Evolutionary conservation across 2,888 invertebrate genomes (phyloP).

Genomic region (Prenolepis imparis): DNA sequence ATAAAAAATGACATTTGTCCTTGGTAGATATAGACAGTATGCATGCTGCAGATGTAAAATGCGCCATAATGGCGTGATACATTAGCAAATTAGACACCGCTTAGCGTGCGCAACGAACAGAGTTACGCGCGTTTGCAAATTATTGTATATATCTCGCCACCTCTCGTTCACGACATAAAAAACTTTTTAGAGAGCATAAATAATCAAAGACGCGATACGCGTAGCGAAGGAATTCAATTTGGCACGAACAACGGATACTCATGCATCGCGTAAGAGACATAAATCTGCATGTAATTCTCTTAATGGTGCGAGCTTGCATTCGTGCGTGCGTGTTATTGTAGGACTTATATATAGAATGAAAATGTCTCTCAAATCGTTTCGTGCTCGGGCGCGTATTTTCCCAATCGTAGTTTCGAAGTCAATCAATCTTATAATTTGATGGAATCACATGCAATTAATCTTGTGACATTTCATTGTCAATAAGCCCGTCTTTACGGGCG

Average conservation of each 20-base stretch:
- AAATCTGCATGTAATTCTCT: conserved; percentile 18
- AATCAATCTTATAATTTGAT: conserved; percentile 33
- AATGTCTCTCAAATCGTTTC: not conserved
- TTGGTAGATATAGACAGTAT: not conserved
- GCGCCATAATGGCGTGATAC: conserved; percentile 2
- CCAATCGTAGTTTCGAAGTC: not conserved
- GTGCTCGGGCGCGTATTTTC: not conserved
- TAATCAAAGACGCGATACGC: not conserved
- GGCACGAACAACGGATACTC: conserved; percentile 9
- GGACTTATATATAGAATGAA: not conserved
- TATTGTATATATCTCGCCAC: too few species aligned
- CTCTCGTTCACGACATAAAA: not conserved
- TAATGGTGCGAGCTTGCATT: conserved; percentile 17
- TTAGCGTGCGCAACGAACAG: not conserved
- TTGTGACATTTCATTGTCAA: not conserved
- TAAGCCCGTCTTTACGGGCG: not conserved
- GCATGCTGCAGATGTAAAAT: not conserved
- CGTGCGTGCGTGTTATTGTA: not conserved
- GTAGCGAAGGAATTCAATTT: conserved; percentile 27
- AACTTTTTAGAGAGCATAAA: conserved; percentile 14
- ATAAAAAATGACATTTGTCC: not conserved
- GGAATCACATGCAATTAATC: conserved; percentile 7
- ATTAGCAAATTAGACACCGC: conserved; percentile 7
- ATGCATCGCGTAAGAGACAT: not conserved
- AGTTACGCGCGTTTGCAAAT: not conserved